Base-by-base conservation (phyloP, 2,113 vertebrate species). In the Trachemys scripta region DNA sequence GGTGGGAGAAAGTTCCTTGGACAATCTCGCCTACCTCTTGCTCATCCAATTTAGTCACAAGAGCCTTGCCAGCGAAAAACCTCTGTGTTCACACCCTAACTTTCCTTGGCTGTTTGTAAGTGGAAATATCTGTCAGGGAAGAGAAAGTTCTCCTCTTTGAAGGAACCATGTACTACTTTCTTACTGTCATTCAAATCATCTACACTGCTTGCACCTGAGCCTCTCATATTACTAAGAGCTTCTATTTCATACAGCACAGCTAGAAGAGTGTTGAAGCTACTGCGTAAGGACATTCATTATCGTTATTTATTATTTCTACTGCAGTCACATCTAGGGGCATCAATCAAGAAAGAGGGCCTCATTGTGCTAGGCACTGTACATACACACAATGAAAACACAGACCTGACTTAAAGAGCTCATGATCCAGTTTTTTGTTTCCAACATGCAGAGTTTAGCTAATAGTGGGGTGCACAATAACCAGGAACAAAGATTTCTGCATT, bases 331-430 rank as follows among this genome's bases (percentile, higher is more conserved):
- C 13, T 78, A 81, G 3, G 2, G 14, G 1, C 49, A 89, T n/a
- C 65, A 83, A 38, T 50, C 47, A 56, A 53, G 76, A 8, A 82
- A 1, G 1, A 0, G 1, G 2, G 4, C 0, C 57, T 7, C 7
- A 13, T 11, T 17, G 9, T 16, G 54, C 13, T 10, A 25, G 27
- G 5, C 17, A 16, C 20, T 82, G 56, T 27, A 85, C 10, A 56
- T 65, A 82, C 49, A 59, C 2, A 5, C 2, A 6, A 7, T 29
- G 59, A 85, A 35, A 85, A 47, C 0, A 1, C 69, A 53, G 76
- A 29, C 49, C 80, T 42, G 27, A 91, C 19, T 20, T 80, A 93
- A 92, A 84, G 38, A 92, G 87, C 76, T 57, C 4, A 38, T 47
- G 89, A 57, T 35, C 62, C 35, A 69, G 31, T n/a, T 69, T 69